phyloP scores from a whole-genome alignment of 2,797 vertebrate genomes.

The Phoeniculus purpureus region DNA sequence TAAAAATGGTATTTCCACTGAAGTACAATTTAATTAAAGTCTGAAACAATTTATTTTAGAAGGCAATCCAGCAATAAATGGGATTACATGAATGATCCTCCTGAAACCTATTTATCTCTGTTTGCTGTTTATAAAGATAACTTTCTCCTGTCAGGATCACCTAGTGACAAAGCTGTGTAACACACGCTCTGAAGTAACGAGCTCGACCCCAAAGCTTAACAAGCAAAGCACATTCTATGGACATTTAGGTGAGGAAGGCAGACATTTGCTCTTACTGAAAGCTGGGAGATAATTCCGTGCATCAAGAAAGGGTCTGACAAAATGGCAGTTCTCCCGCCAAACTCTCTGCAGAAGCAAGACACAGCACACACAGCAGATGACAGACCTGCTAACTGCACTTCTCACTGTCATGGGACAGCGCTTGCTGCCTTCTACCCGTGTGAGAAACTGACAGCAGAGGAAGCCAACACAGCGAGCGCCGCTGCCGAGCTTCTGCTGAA shows the following conservation, averaged over 20 bases:
- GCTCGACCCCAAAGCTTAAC: not conserved
- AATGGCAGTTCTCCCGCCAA: not conserved
- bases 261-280: not conserved
- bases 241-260: not conserved
- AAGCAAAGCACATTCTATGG: not conserved
- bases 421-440: accelerated
- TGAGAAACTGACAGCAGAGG: not conserved
- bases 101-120: not conserved
- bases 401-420: not conserved
- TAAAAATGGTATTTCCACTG: not conserved
- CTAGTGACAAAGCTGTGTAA: not conserved
- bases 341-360: accelerated
- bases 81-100: not conserved
- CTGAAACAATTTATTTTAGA: not conserved
- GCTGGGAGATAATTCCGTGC: not conserved
- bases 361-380: accelerated
- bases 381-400: accelerated
- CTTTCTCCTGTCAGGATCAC: not conserved
- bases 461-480: not conserved
- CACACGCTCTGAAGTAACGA: not conserved
- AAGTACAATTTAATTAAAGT: not conserved
- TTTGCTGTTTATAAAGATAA: not conserved
- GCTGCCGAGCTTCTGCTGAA: not conserved
- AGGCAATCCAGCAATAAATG: not conserved
- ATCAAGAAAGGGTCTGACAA: not conserved